These are phyloP conservation scores for Piprites chloris DNA, from an alignment of 2,113 vertebrate species.

Conservation along the genomic window DNA sequence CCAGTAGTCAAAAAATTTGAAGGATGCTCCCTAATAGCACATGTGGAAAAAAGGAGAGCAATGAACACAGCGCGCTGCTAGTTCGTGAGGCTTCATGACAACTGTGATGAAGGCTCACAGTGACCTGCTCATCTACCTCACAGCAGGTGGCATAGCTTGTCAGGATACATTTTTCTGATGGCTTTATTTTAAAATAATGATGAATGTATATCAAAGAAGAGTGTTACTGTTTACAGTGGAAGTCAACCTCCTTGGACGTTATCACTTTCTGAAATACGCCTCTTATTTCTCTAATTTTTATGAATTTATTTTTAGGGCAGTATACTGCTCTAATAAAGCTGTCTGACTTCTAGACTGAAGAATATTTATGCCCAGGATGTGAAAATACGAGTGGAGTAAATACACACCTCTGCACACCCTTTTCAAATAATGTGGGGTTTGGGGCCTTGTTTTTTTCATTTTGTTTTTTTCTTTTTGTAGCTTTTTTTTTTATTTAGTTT, in stretches of 20 bases:
- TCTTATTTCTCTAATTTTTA: neutral
- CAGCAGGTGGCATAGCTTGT: neutral
- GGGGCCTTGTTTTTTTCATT: no score
- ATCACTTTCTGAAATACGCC: neutral
- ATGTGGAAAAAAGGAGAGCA: neutral
- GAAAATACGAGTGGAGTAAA: neutral
- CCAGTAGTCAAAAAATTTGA: neutral
- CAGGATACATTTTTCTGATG: neutral
- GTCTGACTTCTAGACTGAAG: neutral
- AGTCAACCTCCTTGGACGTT: neutral
- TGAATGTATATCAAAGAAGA: neutral
- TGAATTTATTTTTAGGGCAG: neutral
- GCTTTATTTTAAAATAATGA: neutral
- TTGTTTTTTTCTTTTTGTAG: neutral
- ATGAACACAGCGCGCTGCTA: neutral
- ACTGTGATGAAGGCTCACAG: neutral
- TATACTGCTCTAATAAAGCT: neutral
- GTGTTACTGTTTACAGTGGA: neutral
- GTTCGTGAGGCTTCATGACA: rapidly evolving
- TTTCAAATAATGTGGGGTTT: neutral
- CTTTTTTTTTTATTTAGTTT: neutral
- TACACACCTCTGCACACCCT: rapidly evolving
- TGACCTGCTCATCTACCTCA: neutral
- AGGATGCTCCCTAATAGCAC: neutral
- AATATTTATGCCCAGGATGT: neutral